Percentiles rank a stretch among this genome's conserved stretches.
These are phyloP conservation scores for Athalia cordata DNA, from an alignment of 2,888 invertebrate genomes.

Conservation along the genomic window DNA sequence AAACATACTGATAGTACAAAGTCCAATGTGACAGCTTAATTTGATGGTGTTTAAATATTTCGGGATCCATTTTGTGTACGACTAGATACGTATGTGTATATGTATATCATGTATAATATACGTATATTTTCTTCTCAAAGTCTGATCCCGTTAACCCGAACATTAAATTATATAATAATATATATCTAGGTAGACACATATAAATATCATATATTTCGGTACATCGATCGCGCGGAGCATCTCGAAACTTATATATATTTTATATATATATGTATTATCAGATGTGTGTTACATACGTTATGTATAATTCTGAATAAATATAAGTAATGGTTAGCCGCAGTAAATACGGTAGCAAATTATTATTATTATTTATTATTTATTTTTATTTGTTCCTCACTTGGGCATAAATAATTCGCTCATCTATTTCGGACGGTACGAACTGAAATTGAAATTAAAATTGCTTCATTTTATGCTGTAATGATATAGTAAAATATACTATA, in stretches of 20 bases:
- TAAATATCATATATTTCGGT: not conserved
- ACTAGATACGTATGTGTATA: no score
- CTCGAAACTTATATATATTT: not conserved
- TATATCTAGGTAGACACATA: not conserved
- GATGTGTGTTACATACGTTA: not conserved
- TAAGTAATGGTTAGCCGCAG: not conserved
- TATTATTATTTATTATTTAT: not conserved
- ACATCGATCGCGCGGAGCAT: not conserved
- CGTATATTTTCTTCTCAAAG: not conserved
- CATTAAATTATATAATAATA: not conserved
- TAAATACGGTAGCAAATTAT: constrained; percentile 6
- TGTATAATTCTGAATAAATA: not conserved
- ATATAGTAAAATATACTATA: not conserved
- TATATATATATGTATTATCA: constrained; percentile 13
- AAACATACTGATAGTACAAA: no score
- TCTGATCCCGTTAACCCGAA: constrained; percentile 18
- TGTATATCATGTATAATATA: no score
- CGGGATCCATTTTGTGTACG: no score
- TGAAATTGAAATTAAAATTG: constrained; percentile 24
- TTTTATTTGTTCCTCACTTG: not conserved
- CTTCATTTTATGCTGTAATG: not conserved
- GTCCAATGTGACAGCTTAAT: no score
- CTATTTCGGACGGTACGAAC: not conserved
- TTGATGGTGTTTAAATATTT: no score
- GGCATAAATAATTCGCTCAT: not conserved